A percentile compares a stretch with the other conserved stretches of the same genome.
Evolutionary conservation across 2,888 invertebrate species (phyloP).

Genomic region (Yponomeuta evonymella): DNA sequence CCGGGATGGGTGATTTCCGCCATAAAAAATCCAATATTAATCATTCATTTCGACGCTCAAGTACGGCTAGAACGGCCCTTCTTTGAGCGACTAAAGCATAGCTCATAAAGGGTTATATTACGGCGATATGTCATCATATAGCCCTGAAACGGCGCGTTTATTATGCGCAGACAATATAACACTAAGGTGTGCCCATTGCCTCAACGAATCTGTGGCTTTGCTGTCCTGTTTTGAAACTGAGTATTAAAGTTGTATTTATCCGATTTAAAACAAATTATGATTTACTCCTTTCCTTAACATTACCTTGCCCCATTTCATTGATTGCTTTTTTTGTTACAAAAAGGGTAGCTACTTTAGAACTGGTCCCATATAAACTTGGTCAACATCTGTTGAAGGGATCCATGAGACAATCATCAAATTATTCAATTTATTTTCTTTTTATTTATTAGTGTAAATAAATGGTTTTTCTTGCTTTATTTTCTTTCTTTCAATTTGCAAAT

Average conservation of each 20-base stretch:
- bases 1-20: background rate
- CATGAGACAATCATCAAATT: too few relatives aligned
- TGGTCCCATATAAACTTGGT: too few relatives aligned
- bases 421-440: too few relatives aligned
- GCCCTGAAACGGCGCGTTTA: conserved; percentile 36
- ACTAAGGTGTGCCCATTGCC: conserved; percentile 35
- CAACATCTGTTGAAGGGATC: too few relatives aligned
- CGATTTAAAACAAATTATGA: too few relatives aligned
- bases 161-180: conserved; percentile 45
- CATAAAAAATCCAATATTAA: background rate
- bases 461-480: too few relatives aligned
- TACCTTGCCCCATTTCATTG: too few relatives aligned
- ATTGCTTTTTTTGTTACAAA: too few relatives aligned
- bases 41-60: background rate
- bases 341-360: too few relatives aligned
- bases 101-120: conserved; percentile 1
- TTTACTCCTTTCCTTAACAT: too few relatives aligned
- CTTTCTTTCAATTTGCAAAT: too few relatives aligned
- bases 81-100: background rate
- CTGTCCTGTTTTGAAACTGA: background rate
- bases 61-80: background rate
- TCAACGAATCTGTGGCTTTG: conserved; percentile 19
- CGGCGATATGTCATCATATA: conserved; percentile 21
- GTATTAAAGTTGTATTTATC: background rate
- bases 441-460: too few relatives aligned